Evolutionary conservation across 2,113 vertebrate genomes (phyloP).

Genomic region (Panthera tigris): DNA sequence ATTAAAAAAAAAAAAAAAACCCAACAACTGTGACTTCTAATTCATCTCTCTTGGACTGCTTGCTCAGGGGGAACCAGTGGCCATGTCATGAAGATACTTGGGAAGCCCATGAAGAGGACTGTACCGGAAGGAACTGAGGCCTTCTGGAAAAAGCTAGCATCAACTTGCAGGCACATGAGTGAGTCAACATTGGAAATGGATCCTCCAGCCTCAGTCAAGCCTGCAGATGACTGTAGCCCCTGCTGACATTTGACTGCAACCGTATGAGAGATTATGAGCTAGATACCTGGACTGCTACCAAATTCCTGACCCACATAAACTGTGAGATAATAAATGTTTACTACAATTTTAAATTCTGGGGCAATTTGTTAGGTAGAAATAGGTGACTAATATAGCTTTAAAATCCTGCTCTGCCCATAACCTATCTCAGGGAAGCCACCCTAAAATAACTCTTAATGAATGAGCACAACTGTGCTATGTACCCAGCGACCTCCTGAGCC

Average conservation of each 20-base stretch:
- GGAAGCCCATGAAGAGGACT: background rate
- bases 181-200: background rate
- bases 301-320: background rate
- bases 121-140: background rate
- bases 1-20: too few relatives aligned
- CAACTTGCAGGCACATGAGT: background rate
- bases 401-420: background rate
- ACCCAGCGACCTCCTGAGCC: background rate
- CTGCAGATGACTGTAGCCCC: background rate
- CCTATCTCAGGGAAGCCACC: background rate
- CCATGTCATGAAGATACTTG: background rate
- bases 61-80: background rate
- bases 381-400: background rate
- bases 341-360: background rate
- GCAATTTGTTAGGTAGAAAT: background rate
- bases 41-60: too few relatives aligned
- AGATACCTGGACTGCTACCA: background rate
- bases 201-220: background rate
- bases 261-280: background rate
- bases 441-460: background rate
- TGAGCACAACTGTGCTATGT: background rate
- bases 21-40: background rate
- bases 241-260: background rate
- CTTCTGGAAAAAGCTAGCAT: background rate
- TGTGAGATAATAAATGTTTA: background rate